These are phyloP conservation scores for Ecliptopera silaceata DNA, from an alignment of 2,888 invertebrate genomes.

Conservation along the genomic window DNA sequence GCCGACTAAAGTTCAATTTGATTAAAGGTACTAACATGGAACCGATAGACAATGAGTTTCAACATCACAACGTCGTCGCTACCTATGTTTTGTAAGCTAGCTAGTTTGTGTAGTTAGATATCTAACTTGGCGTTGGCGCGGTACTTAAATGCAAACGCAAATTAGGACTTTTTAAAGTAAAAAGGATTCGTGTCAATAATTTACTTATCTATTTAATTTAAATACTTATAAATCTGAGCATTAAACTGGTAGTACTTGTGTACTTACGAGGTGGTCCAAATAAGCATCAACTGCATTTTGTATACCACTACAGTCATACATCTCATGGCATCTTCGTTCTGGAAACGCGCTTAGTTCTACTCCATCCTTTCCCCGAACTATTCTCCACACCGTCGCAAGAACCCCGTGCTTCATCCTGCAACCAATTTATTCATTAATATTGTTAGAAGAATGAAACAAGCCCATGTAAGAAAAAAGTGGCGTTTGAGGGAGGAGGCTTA, in stretches of 20 bases:
- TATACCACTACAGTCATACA: slow-evolving; percentile 84
- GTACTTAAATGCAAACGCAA: too few species aligned
- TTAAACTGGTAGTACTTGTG: background rate
- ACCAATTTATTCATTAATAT: background rate
- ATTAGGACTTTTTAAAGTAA: too few species aligned
- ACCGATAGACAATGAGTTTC: slow-evolving; percentile 35
- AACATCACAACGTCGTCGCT: slow-evolving; percentile 17
- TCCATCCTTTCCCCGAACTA: slow-evolving; percentile 48
- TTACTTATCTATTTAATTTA: too few species aligned
- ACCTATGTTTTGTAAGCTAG: too few species aligned
- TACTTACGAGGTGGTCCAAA: slow-evolving; percentile 67
- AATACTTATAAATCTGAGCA: too few species aligned
- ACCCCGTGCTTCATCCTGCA: slow-evolving; percentile 84
- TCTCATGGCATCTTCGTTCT: slow-evolving; percentile 85
- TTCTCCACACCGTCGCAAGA: slow-evolving; percentile 84
- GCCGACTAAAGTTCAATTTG: slow-evolving; percentile 36
- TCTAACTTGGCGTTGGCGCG: background rate
- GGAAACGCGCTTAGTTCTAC: slow-evolving; percentile 83
- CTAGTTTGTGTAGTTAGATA: too few species aligned
- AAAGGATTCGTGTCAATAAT: too few species aligned
- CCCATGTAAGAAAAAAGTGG: too few species aligned
- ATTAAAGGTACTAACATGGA: slow-evolving; percentile 21
- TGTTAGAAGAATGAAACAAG: too few species aligned
- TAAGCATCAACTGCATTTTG: slow-evolving; percentile 88
- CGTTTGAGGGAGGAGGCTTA: too few species aligned